These are phyloP conservation scores for Eueides isabella DNA, from an alignment of 1,140 invertebrate genomes.

Conservation along the genomic window DNA sequence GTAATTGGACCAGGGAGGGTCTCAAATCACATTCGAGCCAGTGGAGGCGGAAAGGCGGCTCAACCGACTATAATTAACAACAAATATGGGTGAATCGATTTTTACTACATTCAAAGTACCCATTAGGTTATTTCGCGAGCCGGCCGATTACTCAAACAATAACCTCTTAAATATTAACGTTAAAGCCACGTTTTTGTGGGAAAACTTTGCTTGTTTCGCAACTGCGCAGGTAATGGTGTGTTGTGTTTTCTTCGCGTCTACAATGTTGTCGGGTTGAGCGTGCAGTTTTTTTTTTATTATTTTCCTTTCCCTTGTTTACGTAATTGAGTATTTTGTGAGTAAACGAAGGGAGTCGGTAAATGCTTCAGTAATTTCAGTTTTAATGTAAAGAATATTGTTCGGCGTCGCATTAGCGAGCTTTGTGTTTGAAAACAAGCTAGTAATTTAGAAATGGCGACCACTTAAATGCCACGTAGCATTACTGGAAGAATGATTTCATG, in stretches of 20 bases:
- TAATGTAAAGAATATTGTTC: constrained; percentile 46
- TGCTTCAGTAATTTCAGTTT: constrained; percentile 64
- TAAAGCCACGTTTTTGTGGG: constrained; percentile 66
- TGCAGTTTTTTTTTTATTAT: constrained; percentile 45
- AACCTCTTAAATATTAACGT: constrained; percentile 71
- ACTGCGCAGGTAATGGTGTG: constrained; percentile 62
- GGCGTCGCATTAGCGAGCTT: constrained; percentile 43
- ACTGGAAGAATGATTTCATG: constrained; percentile 42
- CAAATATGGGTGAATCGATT: constrained; percentile 80
- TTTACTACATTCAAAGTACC: constrained; percentile 62
- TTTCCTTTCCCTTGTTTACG: constrained; percentile 67
- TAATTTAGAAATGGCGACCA: constrained; percentile 37
- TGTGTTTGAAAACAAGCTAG: constrained; percentile 41
- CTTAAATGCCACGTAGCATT: constrained; percentile 32
- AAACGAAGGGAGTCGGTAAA: constrained; percentile 67
- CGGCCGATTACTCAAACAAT: constrained; percentile 72
- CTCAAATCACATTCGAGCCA: constrained; percentile 78
- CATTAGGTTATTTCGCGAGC: constrained; percentile 65
- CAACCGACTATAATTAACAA: constrained; percentile 80
- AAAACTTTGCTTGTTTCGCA: constrained; percentile 75
- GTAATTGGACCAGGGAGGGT: constrained; percentile 81
- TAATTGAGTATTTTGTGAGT: constrained; percentile 76
- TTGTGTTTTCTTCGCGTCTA: constrained; percentile 66
- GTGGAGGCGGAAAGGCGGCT: constrained; percentile 77
- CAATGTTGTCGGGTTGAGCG: constrained; percentile 52